Evolutionary conservation across 35 echinoderm and acorn worm genomes (phyloP), one percentile per base, ranked within the genome.

Genomic region (Apostichopus californicus): DNA sequence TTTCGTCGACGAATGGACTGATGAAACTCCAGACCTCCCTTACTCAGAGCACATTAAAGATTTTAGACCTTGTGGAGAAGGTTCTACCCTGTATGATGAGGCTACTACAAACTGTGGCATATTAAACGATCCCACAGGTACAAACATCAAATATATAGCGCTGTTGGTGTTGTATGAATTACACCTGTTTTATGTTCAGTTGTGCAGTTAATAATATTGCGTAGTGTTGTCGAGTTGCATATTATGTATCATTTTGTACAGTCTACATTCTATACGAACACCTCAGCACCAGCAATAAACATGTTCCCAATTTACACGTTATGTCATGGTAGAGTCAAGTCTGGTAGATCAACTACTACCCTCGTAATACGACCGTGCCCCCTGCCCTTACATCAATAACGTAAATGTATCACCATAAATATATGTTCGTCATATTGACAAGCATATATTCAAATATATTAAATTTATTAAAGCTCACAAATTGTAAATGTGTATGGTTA

Each of bases 91-190:
- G 6, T 4, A 54, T 2, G 25, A 18, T 9, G n/a, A 46, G n/a
- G 80, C 80, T 18, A 18, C 46, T 12, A 18, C 46, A 14, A 56
- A 55, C 7, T 83, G 80, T 55, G 25, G 80, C n/a, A 83, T 83
- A 13, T 83, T 83, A 53, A 83, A 9, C 10, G 80, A 83, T 55
- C 80, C 80, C 18, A 17, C 80, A 55, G 80, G 80, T 83, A 83
- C 8, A 68, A 11, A 68, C 34, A 46, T 46, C 34, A 46, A 2
- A 46, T 46, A 4, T 46, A 46, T 46, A 46, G 34, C 34, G 34
- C 34, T 46, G 34, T 46, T 46, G 34, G 3, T 21, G 6, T 25
- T 46, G 34, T 72, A 72, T 72, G n/a, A 72, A 20, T 72, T 72
- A 14, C 68, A 20, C n/a, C n/a, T 26, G 17, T 78, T 14, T 78